phyloP scores from a whole-genome alignment of 2,888 invertebrate genomes.

The Leucozona laternaria region DNA sequence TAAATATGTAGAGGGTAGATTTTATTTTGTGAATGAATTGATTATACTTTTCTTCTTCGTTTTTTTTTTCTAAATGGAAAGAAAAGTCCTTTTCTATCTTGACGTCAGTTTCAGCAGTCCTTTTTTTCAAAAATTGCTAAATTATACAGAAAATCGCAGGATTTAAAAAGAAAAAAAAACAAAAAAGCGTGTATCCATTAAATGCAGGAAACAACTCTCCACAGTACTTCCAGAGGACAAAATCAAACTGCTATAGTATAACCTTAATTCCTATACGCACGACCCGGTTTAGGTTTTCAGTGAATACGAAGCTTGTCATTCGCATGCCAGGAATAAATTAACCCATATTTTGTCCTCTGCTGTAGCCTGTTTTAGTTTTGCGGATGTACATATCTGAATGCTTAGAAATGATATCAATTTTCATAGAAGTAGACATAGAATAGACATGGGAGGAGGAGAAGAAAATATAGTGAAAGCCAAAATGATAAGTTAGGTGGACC shows the following conservation, averaged over 20 bases:
- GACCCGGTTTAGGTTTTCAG: conserved; percentile 46
- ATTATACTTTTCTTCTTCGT: conserved; percentile 26
- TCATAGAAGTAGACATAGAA: not conserved
- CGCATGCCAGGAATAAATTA: conserved; percentile 73
- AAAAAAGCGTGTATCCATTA: conserved; percentile 55
- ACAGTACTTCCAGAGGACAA: conserved; percentile 49
- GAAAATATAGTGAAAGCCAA: not conserved
- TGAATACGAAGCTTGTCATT: conserved; percentile 71
- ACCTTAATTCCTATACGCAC: conserved; percentile 45
- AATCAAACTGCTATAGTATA: conserved; percentile 2
- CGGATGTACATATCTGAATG: not conserved
- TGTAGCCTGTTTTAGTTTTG: conserved; percentile 38
- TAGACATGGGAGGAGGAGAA: too few species aligned
- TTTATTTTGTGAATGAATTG: conserved; percentile 12
- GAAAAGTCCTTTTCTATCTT: conserved; percentile 26
- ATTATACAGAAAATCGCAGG: conserved; percentile 57
- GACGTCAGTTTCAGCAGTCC: conserved; percentile 39
- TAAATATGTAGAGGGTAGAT: not conserved
- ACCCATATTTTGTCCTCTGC: conserved; percentile 63
- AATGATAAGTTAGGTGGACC: not conserved
- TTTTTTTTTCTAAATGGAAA: not conserved
- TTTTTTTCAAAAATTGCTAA: conserved; percentile 63
- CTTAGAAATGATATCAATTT: conserved; percentile 40
- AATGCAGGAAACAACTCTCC: conserved; percentile 69
- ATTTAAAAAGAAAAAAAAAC: conserved; percentile 13